Conservation (phyloP, 2,797 vertebrate species). For the Garrulus glandarius region DNA sequence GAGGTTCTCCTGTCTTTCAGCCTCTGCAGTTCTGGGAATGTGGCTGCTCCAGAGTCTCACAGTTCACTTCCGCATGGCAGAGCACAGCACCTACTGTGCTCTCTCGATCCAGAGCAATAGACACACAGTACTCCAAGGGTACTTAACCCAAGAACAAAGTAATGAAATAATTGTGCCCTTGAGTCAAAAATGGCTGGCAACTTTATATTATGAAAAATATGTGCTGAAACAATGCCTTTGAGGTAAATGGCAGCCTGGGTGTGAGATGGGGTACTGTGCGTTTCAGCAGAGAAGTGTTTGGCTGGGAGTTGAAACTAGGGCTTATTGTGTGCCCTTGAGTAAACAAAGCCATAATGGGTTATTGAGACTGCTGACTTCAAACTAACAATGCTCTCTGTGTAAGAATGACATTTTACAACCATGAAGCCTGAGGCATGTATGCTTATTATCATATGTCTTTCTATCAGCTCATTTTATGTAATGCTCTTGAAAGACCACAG, state of each 20-base stretch:
- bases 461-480: neutral
- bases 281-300: neutral
- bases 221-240: neutral
- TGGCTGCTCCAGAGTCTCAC: neutral
- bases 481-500: neutral
- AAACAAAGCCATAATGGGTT: constrained; percentile 21
- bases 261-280: neutral
- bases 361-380: constrained; percentile 27
- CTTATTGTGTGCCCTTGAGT: constrained; percentile 5
- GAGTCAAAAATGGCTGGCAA: neutral
- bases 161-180: neutral
- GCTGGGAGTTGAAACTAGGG: neutral
- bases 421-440: neutral
- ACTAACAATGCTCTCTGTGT: constrained; percentile 9
- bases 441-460: constrained; percentile 19
- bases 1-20: neutral
- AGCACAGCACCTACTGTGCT: neutral
- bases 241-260: neutral
- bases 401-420: constrained; percentile 38
- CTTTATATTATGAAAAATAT: neutral
- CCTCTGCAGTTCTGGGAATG: neutral
- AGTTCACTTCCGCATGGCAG: neutral
- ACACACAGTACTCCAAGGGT: neutral
- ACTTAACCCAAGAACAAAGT: neutral
- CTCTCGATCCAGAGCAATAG: neutral